Evolutionary conservation across 1,140 invertebrate genomes (phyloP), one percentile per base, ranked within the genome.

Genomic region (Sarcophaga bullata): DNA sequence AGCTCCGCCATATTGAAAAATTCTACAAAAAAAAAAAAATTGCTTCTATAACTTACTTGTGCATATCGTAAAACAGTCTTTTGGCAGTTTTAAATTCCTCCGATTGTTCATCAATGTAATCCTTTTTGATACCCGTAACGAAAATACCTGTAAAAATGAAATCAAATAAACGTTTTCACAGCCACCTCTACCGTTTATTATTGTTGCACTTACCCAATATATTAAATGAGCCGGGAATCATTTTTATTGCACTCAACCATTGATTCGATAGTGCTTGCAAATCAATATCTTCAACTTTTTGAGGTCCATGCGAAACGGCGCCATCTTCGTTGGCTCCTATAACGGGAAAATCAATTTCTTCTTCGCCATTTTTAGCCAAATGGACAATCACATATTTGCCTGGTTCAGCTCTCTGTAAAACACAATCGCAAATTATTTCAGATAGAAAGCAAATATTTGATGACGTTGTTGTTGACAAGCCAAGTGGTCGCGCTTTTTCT

Each of bases 141-240:
- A 89, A 89, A 50, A 89, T 85, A 46, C 88, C 88, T 89, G 73
- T 11, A 84, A 84, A 50, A 54, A 82, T 13, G 72, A 52, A 37
- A 82, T 48, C 2, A 73, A 81, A 62, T 37, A 37, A 50, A 13
- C 8, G 25, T 13, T 5, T n/a, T 2, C 11, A 58, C 11, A 13
- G 11, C 11, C 11, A 3, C 54, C 11, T n/a, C 5, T 58, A n/a
- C 5, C 52, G 52, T 58, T 58, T 58, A 13, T 58, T 58, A 3
- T 37, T 37, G 25, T 8, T 50, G 6, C 81, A 54, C 84, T 80
- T 82, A 90, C 88, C 88, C 82, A 89, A 86, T 52, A 90, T 88
- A 83, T 85, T 85, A 84, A 89, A 90, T 48, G 88, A 89, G 58
- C 88, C 88, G 46, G 88, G 88, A 80, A 87, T 87, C 88, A 90